Evolutionary conservation across 2,888 invertebrate genomes (phyloP).

Genomic region (Ommatoiulus sabulosus): DNA sequence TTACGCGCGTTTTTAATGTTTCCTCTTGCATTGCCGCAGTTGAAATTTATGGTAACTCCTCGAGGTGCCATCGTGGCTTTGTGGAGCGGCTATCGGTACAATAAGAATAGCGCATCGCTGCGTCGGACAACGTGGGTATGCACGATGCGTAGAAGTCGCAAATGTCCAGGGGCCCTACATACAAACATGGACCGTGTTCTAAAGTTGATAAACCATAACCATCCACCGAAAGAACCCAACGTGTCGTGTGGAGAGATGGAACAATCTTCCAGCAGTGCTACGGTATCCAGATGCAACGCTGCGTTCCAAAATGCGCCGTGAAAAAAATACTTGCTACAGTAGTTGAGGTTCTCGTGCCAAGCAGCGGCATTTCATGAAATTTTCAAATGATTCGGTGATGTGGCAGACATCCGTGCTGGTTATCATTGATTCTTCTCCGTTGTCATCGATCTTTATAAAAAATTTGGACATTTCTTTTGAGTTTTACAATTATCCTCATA

Average conservation of each 20-base stretch:
- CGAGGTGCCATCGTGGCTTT: background rate
- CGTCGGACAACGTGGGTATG: background rate
- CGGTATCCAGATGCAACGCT: background rate
- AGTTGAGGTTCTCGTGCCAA: no score
- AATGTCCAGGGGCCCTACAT: background rate
- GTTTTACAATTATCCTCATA: no score
- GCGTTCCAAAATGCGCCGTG: background rate
- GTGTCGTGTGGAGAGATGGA: background rate
- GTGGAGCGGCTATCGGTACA: slow-evolving; percentile 20
- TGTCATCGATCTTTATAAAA: no score
- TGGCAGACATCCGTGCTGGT: no score
- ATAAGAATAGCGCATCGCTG: background rate
- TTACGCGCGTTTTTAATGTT: background rate
- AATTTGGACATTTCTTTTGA: no score
- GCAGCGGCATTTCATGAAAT: no score
- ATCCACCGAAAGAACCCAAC: background rate
- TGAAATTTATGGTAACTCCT: background rate
- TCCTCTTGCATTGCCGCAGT: background rate
- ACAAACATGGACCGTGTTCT: background rate
- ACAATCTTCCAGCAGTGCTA: background rate
- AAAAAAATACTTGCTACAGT: no score
- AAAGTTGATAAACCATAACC: background rate
- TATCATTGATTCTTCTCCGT: no score
- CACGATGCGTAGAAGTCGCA: background rate
- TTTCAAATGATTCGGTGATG: no score